phyloP scores from a whole-genome alignment of 2,113 vertebrate species.

The Coreoperca whiteheadi region DNA sequence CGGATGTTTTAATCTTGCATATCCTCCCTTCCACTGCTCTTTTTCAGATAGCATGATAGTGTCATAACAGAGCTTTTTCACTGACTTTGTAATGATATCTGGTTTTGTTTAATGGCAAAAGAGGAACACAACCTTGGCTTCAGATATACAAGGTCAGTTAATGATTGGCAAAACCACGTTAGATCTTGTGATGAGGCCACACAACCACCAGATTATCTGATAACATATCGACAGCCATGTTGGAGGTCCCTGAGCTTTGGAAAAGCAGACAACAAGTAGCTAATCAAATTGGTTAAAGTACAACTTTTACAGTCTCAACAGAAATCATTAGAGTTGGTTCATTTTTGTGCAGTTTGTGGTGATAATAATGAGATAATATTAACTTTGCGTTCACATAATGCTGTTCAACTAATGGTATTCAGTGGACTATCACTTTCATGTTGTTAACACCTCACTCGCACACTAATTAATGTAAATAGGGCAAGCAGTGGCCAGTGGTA shows the following conservation, averaged over 20 bases:
- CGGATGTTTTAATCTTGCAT: slow-evolving; percentile 7
- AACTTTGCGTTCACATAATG: background rate
- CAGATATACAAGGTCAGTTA: background rate
- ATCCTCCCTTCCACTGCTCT: background rate
- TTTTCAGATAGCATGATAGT: background rate
- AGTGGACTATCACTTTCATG: background rate
- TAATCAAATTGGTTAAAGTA: background rate
- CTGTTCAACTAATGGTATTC: background rate
- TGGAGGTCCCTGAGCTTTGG: background rate
- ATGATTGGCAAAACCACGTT: slow-evolving; percentile 11
- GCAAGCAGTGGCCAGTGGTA: slow-evolving; percentile 2
- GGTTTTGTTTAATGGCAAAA: background rate
- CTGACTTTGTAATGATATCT: slow-evolving; percentile 1
- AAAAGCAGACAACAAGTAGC: background rate
- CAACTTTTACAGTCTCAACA: background rate
- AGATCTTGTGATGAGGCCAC: slow-evolving; percentile 3
- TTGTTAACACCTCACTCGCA: slow-evolving; percentile 5
- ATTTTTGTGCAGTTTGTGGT: background rate
- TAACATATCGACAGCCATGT: background rate
- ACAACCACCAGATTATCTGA: background rate
- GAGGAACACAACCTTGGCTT: background rate
- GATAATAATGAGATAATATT: background rate
- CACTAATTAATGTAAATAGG: slow-evolving; percentile 51
- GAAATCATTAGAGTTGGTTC: background rate
- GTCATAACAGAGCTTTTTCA: background rate